Conservation (phyloP, 2,113 vertebrate species). For the Scatophagus argus region DNA sequence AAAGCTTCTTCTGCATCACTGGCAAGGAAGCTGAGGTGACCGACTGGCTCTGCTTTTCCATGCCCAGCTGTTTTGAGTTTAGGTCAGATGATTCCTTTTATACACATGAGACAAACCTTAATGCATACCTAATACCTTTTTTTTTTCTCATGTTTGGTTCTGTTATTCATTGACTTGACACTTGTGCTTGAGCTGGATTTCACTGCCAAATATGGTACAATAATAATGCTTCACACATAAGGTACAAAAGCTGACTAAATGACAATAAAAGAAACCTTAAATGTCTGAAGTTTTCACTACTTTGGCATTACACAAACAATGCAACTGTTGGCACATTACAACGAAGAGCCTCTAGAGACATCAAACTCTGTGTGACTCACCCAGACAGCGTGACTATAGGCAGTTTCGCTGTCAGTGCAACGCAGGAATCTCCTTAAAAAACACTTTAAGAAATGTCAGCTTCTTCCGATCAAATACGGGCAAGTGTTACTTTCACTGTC, state of each 20-base stretch:
- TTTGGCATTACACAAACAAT: slow-evolving; percentile 31
- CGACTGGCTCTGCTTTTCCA: slow-evolving; percentile 47
- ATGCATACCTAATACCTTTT: neutral
- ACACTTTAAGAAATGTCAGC: slow-evolving; percentile 24
- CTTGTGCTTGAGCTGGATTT: neutral
- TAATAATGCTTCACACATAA: neutral
- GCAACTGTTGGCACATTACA: neutral
- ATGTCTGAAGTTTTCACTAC: slow-evolving; percentile 8
- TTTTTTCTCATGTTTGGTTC: neutral
- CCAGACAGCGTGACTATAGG: slow-evolving; percentile 22
- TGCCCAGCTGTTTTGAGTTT: slow-evolving; percentile 55
- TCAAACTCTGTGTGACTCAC: slow-evolving; percentile 37
- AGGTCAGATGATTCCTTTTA: slow-evolving; percentile 34
- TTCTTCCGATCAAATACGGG: slow-evolving; percentile 12
- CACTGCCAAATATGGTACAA: slow-evolving; percentile 4
- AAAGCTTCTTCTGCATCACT: slow-evolving; percentile 50
- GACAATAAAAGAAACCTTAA: slow-evolving; percentile 16
- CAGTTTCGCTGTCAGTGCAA: slow-evolving; percentile 31
- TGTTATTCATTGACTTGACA: slow-evolving; percentile 28
- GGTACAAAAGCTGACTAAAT: slow-evolving; percentile 5
- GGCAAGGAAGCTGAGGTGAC: slow-evolving; percentile 54
- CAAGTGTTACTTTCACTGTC: slow-evolving; percentile 27
- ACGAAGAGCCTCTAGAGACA: slow-evolving; percentile 31
- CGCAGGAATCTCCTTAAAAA: slow-evolving; percentile 23
- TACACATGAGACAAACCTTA: slow-evolving; percentile 39